Base-by-base conservation (phyloP, 37 sponge, comb jelly and placozoan species). In the Haliclona indistincta region DNA sequence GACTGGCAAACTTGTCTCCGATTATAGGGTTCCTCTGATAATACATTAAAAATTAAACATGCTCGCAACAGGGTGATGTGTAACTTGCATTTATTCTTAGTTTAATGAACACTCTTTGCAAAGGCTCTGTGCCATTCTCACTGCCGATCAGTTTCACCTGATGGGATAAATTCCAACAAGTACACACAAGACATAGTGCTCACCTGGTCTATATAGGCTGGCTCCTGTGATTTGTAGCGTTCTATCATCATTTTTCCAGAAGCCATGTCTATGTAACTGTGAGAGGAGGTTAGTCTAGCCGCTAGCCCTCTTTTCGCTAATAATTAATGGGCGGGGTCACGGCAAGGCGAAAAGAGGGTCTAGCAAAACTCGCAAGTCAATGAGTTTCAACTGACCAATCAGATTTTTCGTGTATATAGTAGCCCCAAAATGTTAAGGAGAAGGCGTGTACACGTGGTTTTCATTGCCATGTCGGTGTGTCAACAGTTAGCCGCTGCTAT, bases 1-100 rank as follows among this genome's bases (percentile, higher is more conserved):
- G 74, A 74, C 96, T 98, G 23, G 99, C 86, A 77, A 98, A 95
- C 71, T 98, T 98, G 76, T 98, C 99, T 65, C 99, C 96, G 63
- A 98, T 95, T 10, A 84, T 85, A 3, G 94, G 91, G 55, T 93
- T 92, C 67, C 99, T 76, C 89, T 94, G 61, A 39, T 73, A 29
- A 32, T 29, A 23, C 22, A 74, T 30, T 17, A 32, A n/a, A 40
- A 23, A 73, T 5, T 54, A 55, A 47, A 17, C 51, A 10, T 47
- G 51, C 7, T 38, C 34, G 8, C 30, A 2, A 78, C 29, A 10
- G 7, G 15, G 10, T 15, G 19, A 3, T 39, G 15, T 34, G 5
- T 38, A 1, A 55, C 83, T 38, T 70, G 83, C 87, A 52, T 54
- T 76, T 56, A 92, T 73, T 43, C 93, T 62, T 26, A 94, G 75